Conservation (phyloP, 2,888 invertebrate genomes). For the Orthosia gothica region DNA sequence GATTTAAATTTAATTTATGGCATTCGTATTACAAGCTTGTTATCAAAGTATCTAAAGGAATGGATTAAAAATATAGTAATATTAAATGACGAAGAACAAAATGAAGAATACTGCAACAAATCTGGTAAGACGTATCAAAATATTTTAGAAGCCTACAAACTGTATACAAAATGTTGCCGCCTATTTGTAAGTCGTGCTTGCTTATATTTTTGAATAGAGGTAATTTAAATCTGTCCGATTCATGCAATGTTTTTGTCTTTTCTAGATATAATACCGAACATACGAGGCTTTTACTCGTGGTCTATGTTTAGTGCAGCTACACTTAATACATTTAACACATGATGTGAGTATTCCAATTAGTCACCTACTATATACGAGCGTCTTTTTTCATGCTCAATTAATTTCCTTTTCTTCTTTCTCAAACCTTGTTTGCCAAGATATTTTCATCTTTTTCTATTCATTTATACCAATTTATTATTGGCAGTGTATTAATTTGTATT, state of each 20-base stretch:
- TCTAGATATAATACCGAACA: slow-evolving; percentile 5
- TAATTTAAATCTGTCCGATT: no score
- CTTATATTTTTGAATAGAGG: no score
- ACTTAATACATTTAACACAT: background rate
- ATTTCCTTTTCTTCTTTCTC: no score
- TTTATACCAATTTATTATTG: no score
- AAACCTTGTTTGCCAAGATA: no score
- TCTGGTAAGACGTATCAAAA: background rate
- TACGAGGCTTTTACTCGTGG: background rate
- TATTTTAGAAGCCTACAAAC: background rate
- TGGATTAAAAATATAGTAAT: background rate
- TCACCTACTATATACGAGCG: no score
- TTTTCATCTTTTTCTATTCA: no score
- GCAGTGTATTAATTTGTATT: no score
- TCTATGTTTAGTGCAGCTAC: background rate
- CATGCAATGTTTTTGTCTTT: background rate
- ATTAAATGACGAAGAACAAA: background rate
- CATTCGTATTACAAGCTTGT: slow-evolving; percentile 5
- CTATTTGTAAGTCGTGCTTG: background rate
- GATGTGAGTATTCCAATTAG: background rate
- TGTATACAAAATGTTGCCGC: background rate
- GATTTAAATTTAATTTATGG: slow-evolving; percentile 25
- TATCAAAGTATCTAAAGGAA: slow-evolving; percentile 1
- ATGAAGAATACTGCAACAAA: slow-evolving; percentile 1
- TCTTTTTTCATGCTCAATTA: no score